Evolutionary conservation across 2,888 invertebrate genomes (phyloP).

Genomic region (Nomada ferruginata): DNA sequence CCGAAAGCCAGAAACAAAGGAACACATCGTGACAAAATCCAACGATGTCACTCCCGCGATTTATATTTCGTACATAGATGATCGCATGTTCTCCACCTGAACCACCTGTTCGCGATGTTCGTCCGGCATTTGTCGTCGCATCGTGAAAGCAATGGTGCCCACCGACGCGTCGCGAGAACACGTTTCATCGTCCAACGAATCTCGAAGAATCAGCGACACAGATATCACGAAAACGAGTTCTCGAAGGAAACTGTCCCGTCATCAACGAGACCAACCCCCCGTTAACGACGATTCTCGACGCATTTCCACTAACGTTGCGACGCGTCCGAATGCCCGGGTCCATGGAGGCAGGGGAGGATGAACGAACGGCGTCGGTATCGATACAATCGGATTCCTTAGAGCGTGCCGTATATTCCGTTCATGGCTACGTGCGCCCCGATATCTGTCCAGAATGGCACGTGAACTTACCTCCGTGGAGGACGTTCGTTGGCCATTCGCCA

Average conservation of each 20-base stretch:
- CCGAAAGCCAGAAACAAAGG: too few relatives aligned
- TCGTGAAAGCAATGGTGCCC: not conserved
- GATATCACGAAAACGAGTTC: too few relatives aligned
- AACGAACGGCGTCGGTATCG: constrained; percentile 17
- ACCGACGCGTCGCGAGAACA: not conserved
- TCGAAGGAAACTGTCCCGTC: not conserved
- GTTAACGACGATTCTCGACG: not conserved
- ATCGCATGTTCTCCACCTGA: not conserved
- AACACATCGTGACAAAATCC: too few relatives aligned
- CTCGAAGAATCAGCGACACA: too few relatives aligned
- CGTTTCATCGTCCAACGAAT: too few relatives aligned
- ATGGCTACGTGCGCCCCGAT: constrained; percentile 45
- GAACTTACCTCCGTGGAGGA: constrained; percentile 54
- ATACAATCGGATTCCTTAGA: constrained; percentile 50
- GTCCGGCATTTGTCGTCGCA: not conserved
- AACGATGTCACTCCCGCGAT: too few relatives aligned
- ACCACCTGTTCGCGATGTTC: constrained; percentile 10
- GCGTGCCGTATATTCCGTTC: constrained; percentile 51
- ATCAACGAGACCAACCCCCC: too few relatives aligned
- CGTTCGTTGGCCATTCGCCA: constrained; percentile 63
- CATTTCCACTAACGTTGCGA: not conserved
- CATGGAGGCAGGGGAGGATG: too few relatives aligned
- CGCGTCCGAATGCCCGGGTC: too few relatives aligned
- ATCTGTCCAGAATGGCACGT: constrained; percentile 55
- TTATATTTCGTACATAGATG: not conserved